A percentile compares a stretch with the other conserved stretches of the same genome.
phyloP scores from a whole-genome alignment of 1,140 invertebrate species.

The Tetragonula clypearis region DNA sequence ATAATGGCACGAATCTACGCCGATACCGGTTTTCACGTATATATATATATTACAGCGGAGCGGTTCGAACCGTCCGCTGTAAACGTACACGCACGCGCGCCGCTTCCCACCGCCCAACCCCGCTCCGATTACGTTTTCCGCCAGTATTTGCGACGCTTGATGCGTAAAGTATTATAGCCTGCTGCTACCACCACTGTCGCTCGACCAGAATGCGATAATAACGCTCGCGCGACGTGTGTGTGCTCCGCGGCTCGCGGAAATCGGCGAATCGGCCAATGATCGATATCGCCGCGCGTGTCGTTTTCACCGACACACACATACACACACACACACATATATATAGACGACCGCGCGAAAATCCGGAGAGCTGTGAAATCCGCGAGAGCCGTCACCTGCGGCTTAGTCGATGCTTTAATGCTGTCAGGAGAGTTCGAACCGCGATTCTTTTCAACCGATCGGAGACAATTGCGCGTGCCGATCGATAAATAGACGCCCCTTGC shows the following conservation, averaged over 20 bases:
- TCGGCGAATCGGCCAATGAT: slow-evolving; percentile 21
- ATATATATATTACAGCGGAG: too few relatives aligned
- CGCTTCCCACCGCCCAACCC: slow-evolving; percentile 34
- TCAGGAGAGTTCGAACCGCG: too few relatives aligned
- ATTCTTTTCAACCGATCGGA: background rate
- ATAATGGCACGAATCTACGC: slow-evolving; percentile 71
- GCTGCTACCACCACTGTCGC: background rate
- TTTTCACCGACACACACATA: background rate
- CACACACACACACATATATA: too few relatives aligned
- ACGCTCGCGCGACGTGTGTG: slow-evolving; percentile 8
- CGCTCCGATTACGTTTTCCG: slow-evolving; percentile 57
- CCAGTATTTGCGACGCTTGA: slow-evolving; percentile 35
- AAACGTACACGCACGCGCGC: slow-evolving; percentile 30
- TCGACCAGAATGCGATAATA: slow-evolving; percentile 37
- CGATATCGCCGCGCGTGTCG: background rate
- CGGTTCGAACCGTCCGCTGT: slow-evolving; percentile 17
- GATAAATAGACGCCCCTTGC: background rate
- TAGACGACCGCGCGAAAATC: slow-evolving; percentile 8
- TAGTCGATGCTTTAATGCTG: background rate
- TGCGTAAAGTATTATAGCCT: slow-evolving; percentile 53
- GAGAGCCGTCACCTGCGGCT: background rate
- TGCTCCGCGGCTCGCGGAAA: slow-evolving; percentile 6
- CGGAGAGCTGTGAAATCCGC: slow-evolving; percentile 35
- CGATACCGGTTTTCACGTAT: slow-evolving; percentile 68
- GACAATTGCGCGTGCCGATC: background rate